Conservation (phyloP, 1,140 invertebrate species). For the Parapsyche elsis region DNA sequence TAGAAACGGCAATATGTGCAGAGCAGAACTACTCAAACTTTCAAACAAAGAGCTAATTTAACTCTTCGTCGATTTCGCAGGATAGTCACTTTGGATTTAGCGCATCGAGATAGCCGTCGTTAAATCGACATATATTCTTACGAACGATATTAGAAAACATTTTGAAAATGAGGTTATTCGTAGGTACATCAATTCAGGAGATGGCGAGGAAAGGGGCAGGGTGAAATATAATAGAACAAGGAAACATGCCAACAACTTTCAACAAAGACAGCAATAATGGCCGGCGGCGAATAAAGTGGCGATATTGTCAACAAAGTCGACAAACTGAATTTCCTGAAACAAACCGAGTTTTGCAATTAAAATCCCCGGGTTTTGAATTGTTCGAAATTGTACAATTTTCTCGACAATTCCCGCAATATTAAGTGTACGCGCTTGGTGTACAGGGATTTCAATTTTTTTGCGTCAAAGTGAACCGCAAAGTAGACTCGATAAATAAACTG, state of each 20-base stretch:
- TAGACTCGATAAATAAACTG: background rate
- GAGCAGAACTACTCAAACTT: no score
- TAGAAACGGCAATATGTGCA: no score
- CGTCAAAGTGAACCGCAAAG: background rate
- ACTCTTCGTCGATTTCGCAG: no score
- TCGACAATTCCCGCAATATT: background rate
- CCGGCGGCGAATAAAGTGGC: conserved; percentile 25
- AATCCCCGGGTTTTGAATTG: conserved; percentile 8
- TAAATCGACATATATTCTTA: no score
- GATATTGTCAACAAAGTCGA: conserved; percentile 29
- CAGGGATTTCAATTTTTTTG: background rate
- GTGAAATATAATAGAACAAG: conserved; percentile 14
- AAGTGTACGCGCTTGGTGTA: background rate
- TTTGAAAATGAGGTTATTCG: no score
- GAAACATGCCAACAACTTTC: conserved; percentile 15
- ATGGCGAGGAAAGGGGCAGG: no score
- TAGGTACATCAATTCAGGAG: no score
- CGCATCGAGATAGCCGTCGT: no score
- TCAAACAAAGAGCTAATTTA: no score
- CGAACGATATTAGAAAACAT: no score
- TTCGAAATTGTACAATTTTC: background rate
- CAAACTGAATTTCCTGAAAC: conserved; percentile 33
- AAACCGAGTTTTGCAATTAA: conserved; percentile 30
- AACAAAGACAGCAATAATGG: conserved; percentile 30
- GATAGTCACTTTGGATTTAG: no score